Evolutionary conservation across 2,113 vertebrate species (phyloP), one percentile per base, ranked within the genome.

Genomic region (Oreochromis spilurus): DNA sequence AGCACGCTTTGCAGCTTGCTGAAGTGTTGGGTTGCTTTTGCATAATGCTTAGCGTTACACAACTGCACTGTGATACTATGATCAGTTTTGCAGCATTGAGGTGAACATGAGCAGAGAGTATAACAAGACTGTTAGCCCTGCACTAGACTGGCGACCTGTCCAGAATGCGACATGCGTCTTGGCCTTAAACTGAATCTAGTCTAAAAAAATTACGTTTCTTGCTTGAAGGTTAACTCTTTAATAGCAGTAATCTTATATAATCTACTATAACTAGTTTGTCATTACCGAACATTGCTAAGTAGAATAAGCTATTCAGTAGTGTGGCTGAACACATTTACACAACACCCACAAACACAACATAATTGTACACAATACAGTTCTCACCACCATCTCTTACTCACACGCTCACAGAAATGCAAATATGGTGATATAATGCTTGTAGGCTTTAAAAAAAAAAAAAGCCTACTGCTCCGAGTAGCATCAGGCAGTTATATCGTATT

Each of bases 401-500:
- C 26, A 31, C 2, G 16, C 43, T 50, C 26, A 65, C 53, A 48
- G 14, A 78, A 53, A 77, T 50, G 65, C 40, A 52, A 43, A 58
- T 38, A 3, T 4, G 1, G 34, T 65, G 26, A 45, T 9, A 60
- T 62, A 29, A 36, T 2, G 26, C 81, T 54, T 45, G 40, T 55
- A 43, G 34, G 34, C 52, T 77, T 84, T 81, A 38, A 95, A 94
- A 94, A 95, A 94, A 21, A 93, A 94, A 92, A 53, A 10, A 17
- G 31, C 0, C 60, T 65, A 38, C 31, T n/a, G 43, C 65, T 90
- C 12, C 48, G 1, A 50, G 45, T 93, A 91, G 89, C 96, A 89
- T 88, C 82, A 92, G 86, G 95, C 94, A 96, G 96, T 96, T 96
- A 95, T 90, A 86, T 83, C 40, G 88, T 87, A 92, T 88, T 84